phyloP scores from a whole-genome alignment of 2,888 invertebrate species.

The Dicranocentrus wangi region DNA sequence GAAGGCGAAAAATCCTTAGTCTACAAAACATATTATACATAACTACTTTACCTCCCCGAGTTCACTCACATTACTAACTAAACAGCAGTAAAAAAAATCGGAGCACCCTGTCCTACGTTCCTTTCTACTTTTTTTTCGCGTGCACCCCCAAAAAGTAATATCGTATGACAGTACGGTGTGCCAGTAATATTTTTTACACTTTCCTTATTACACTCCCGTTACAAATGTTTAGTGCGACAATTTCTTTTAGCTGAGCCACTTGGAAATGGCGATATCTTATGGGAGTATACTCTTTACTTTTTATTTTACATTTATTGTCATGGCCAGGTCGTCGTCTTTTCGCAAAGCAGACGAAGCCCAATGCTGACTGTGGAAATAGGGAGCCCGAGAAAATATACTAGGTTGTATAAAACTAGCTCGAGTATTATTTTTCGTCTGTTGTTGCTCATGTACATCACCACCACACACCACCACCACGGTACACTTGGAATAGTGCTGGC shows the following conservation, averaged over 20 bases:
- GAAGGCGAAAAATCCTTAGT: too few relatives aligned
- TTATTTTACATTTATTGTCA: slow-evolving; percentile 34
- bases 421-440: too few relatives aligned
- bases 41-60: too few relatives aligned
- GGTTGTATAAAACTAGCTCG: too few relatives aligned
- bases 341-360: not conserved
- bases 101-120: too few relatives aligned
- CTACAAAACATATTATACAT: too few relatives aligned
- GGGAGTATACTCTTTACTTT: slow-evolving; percentile 28
- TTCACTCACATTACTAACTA: not conserved
- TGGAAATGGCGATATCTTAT: slow-evolving; percentile 14
- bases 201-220: slow-evolving; percentile 23
- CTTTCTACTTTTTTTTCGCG: too few relatives aligned
- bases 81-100: slow-evolving; percentile 2
- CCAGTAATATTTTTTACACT: slow-evolving; percentile 19
- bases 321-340: slow-evolving; percentile 4
- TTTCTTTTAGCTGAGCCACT: slow-evolving; percentile 14
- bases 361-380: not conserved
- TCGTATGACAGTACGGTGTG: slow-evolving; percentile 17
- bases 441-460: too few relatives aligned
- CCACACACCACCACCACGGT: too few relatives aligned
- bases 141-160: slow-evolving; percentile 10
- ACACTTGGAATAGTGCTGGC: too few relatives aligned
- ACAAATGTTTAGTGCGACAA: slow-evolving; percentile 21
- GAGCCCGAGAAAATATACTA: too few relatives aligned